Conservation (phyloP, 2,888 invertebrate genomes). For the Drosophila mulleri region DNA sequence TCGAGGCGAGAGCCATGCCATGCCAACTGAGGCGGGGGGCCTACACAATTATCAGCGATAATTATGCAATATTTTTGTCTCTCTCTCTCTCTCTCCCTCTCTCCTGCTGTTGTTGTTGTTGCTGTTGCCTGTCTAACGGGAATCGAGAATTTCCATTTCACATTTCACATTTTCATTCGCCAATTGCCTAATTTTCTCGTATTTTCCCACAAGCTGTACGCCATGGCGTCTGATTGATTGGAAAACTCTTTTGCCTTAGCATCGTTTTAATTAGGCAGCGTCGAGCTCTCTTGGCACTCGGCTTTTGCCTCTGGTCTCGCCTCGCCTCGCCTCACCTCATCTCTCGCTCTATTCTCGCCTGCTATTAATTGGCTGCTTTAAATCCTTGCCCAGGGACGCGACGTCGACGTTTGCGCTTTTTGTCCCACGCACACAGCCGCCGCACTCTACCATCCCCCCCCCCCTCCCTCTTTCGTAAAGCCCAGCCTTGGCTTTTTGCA, state of each 20-base stretch:
- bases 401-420: constrained; percentile 60
- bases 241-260: constrained; percentile 61
- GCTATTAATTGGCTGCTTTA: constrained; percentile 78
- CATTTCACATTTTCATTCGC: constrained; percentile 60
- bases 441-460: too few species aligned
- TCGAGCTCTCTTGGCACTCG: constrained; percentile 6
- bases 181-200: constrained; percentile 80
- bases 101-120: not conserved
- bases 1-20: constrained; percentile 20
- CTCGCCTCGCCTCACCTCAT: too few species aligned
- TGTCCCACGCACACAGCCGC: constrained; percentile 31
- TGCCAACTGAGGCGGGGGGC: constrained; percentile 15
- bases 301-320: constrained; percentile 21
- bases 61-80: constrained; percentile 71
- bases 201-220: constrained; percentile 58
- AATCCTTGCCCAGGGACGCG: constrained; percentile 42
- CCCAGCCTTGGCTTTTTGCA: constrained; percentile 38
- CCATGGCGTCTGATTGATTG: constrained; percentile 75
- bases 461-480: too few species aligned
- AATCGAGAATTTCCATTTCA: constrained; percentile 36
- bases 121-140: constrained; percentile 23
- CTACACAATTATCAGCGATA: constrained; percentile 72
- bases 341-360: constrained; percentile 8
- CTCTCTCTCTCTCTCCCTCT: not conserved
- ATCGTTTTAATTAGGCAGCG: constrained; percentile 68